Percentiles rank a stretch among this genome's conserved stretches.
Conservation (phyloP, 2,888 invertebrate species). For the Chironomus riparius region DNA sequence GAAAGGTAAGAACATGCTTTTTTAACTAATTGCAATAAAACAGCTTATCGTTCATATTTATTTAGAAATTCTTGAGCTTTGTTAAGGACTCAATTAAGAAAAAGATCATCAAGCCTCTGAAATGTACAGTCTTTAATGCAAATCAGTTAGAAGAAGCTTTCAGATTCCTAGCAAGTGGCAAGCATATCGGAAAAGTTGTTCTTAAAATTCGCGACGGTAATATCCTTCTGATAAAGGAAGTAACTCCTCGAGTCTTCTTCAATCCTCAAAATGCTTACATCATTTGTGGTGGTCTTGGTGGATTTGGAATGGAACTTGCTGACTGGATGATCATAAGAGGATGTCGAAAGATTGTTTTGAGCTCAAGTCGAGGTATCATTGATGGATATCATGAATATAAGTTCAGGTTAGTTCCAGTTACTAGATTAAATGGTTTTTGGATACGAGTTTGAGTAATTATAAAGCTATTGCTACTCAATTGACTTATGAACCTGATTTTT, state of each 20-base stretch:
- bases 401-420: slow-evolving; percentile 49
- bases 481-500: too few species aligned
- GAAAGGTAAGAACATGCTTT: too few species aligned
- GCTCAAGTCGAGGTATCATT: slow-evolving; percentile 67
- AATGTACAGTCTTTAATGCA: slow-evolving; percentile 52
- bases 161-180: slow-evolving; percentile 54
- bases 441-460: too few species aligned
- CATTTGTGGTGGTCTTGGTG: slow-evolving; percentile 75
- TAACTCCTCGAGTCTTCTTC: slow-evolving; percentile 35
- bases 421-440: too few species aligned
- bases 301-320: slow-evolving; percentile 81
- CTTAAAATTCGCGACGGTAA: slow-evolving; percentile 38
- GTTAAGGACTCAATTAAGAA: slow-evolving; percentile 40
- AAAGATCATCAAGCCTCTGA: slow-evolving; percentile 62
- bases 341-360: slow-evolving; percentile 66
- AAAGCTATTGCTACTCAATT: too few species aligned
- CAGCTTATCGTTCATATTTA: too few species aligned
- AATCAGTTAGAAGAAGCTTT: slow-evolving; percentile 65
- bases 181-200: slow-evolving; percentile 69
- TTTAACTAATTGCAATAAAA: too few species aligned
- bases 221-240: slow-evolving; percentile 35
- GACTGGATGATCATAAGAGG: slow-evolving; percentile 81
- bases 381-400: slow-evolving; percentile 75
- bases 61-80: too few species aligned
- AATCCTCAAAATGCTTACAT: slow-evolving; percentile 44